phyloP scores from a whole-genome alignment of 2,888 invertebrate genomes.

The Stomorhina lunata region DNA sequence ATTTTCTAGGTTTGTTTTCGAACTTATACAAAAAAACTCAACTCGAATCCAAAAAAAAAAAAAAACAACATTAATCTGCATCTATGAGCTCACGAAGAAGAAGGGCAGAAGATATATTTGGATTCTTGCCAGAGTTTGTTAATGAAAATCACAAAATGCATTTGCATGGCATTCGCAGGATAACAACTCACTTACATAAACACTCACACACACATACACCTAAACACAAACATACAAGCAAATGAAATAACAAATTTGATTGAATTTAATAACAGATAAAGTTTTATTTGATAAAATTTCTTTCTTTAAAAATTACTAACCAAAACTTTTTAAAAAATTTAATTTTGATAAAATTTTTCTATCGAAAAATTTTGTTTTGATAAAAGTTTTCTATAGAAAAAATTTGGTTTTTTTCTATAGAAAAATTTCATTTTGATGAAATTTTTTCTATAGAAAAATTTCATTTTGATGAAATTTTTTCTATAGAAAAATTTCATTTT shows the following conservation, averaged over 20 bases:
- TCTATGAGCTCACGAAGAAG: neutral
- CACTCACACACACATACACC: neutral
- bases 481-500: no score
- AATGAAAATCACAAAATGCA: conserved; percentile 50
- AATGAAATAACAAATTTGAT: conserved; percentile 22
- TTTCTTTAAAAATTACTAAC: no score
- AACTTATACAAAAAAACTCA: neutral
- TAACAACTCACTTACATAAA: no score
- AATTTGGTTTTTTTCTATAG: no score
- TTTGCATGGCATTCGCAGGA: conserved; percentile 28
- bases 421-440: no score
- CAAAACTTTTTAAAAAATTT: neutral
- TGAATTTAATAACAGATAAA: no score
- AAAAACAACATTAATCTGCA: neutral
- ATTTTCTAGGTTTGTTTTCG: conserved; percentile 37
- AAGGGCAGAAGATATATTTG: conserved; percentile 26
- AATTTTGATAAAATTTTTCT: no score
- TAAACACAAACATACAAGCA: neutral
- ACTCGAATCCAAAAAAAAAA: neutral
- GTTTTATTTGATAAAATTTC: no score
- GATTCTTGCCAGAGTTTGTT: conserved; percentile 54
- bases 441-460: no score
- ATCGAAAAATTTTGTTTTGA: no score
- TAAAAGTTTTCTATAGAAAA: no score
- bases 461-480: no score